These are phyloP conservation scores for Nesogale talazaci DNA, from an alignment of 2,113 vertebrate species.

Conservation along the genomic window DNA sequence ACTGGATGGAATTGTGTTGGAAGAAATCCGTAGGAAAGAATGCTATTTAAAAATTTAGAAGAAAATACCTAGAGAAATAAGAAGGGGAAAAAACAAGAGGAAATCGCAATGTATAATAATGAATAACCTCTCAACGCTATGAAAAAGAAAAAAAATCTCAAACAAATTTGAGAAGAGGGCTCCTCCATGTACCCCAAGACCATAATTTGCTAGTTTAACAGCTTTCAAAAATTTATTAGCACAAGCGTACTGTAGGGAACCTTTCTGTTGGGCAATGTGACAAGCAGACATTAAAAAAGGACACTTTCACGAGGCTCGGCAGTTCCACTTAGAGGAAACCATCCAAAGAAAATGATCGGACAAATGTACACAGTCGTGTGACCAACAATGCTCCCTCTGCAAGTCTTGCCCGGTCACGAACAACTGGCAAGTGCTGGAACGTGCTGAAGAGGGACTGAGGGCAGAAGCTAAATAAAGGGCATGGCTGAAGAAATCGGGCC, in stretches of 20 bases:
- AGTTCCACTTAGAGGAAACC: not conserved
- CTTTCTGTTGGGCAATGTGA: not conserved
- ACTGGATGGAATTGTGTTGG: not conserved
- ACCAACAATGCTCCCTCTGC: not conserved
- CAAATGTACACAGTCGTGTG: not conserved
- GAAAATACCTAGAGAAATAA: constrained; percentile 12
- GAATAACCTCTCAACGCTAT: not conserved
- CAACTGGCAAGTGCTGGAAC: not conserved
- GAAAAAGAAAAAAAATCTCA: constrained; percentile 40
- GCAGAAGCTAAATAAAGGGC: too few relatives aligned
- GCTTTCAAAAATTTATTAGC: not conserved
- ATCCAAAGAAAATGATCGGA: constrained; percentile 28
- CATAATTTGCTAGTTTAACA: constrained; percentile 8
- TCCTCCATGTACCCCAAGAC: not conserved
- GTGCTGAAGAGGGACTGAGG: not conserved
- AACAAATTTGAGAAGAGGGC: not conserved
- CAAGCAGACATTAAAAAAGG: not conserved
- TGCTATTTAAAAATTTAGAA: constrained; percentile 17
- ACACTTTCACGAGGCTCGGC: constrained; percentile 33
- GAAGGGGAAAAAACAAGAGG: constrained; percentile 24
- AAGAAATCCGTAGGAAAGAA: constrained; percentile 38
- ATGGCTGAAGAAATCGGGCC: not conserved
- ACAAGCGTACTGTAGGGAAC: not conserved
- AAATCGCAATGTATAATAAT: constrained; percentile 39
- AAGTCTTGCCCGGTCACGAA: not conserved